These are phyloP conservation scores for Drosophila macrospina DNA, from an alignment of 2,888 invertebrate species.

Conservation along the genomic window DNA sequence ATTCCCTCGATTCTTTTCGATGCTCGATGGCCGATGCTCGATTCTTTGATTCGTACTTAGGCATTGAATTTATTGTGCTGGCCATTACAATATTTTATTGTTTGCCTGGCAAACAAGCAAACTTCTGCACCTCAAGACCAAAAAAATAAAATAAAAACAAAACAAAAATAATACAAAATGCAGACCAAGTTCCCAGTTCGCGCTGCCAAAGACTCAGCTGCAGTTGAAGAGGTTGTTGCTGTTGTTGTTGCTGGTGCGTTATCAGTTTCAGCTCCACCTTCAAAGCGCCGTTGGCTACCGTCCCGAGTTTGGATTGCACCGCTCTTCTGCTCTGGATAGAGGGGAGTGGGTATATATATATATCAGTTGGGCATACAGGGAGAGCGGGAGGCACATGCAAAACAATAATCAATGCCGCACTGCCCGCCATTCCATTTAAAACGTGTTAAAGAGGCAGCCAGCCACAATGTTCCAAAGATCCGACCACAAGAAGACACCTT, in stretches of 20 bases:
- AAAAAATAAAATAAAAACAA: background rate
- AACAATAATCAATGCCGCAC: constrained; percentile 75
- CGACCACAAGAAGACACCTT: constrained; percentile 29
- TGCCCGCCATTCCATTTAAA: constrained; percentile 72
- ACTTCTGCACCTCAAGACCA: constrained; percentile 68
- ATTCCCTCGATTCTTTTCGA: constrained; percentile 14
- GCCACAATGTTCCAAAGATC: constrained; percentile 50
- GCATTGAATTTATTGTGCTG: constrained; percentile 73
- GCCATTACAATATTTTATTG: constrained; percentile 73
- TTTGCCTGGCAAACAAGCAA: constrained; percentile 60
- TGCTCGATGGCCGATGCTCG: constrained; percentile 2
- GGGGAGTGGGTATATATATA: no score
- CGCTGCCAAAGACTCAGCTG: constrained; percentile 3
- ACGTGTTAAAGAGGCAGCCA: constrained; percentile 75
- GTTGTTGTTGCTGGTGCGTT: constrained; percentile 59
- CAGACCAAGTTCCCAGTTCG: background rate
- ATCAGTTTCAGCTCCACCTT: constrained; percentile 69
- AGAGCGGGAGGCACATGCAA: constrained; percentile 60
- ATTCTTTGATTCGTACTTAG: constrained; percentile 66
- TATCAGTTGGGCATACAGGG: background rate
- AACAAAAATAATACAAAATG: background rate
- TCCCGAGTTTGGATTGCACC: constrained; percentile 31
- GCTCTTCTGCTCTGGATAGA: no score
- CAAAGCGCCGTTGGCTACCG: constrained; percentile 75
- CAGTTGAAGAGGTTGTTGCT: constrained; percentile 11